Base-by-base conservation (phyloP, 2,888 invertebrate genomes). In the Zelleria hepariella region DNA sequence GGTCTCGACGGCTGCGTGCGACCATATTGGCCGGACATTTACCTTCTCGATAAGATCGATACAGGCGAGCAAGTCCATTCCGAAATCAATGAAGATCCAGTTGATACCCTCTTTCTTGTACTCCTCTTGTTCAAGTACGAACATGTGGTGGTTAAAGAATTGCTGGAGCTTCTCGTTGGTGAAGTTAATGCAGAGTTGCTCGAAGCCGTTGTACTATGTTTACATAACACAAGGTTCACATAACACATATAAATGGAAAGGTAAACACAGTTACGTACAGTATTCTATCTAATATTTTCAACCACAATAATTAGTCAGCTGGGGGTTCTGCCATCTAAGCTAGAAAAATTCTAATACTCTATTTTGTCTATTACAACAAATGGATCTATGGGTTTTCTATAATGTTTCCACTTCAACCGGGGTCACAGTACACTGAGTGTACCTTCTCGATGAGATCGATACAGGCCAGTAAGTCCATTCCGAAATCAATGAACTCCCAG, bases 401-500 rank as follows among this genome's bases (percentile, higher is more conserved):
- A 21, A 20, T 18, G 48, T 47, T 25, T 67, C 61, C 63, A 51
- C 66, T 67, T 62, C 64, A 65, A 58, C 49, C 20, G 58, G 58
- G 57, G 47, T n/a, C 24, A 24, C 66, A 63, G 68, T 66, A 69
- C 76, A 77, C 77, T 77, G 77, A 73, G 80, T 89, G 80, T 93
- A 96, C 97, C 96, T 98, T 98, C 92, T 98, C 98, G 86, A 98
- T 97, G 74, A 99, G 93, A 86, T 99, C 98, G 90, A 99, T 98
- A 93, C 98, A 98, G 90, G 97, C 96, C 80, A 96, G 93, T 89
- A 99, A 93, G 90, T 99, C 98, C 96, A 99, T 97, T 89, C 98
- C 98, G 88, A 99, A 99, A 92, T 99, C 98, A 91, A 99, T 98
- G 91, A 98, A 99, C 82, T 93, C 94, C 98, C 98, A 99, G 77